Evolutionary conservation across 2,888 invertebrate species (phyloP).

Genomic region (Himalopsyche anomala): DNA sequence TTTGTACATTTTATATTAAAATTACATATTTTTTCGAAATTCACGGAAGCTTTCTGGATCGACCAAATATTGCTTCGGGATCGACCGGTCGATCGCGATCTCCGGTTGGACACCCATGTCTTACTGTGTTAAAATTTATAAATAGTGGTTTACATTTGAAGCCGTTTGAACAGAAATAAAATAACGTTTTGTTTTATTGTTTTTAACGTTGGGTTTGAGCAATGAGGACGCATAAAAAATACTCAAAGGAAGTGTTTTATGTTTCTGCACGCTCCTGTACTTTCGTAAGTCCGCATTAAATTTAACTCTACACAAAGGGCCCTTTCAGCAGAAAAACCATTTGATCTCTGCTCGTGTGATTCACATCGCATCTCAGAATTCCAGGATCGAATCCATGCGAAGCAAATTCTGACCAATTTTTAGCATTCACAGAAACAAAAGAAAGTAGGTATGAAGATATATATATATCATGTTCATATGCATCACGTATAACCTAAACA

Average conservation of each 20-base stretch:
- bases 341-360: constrained; percentile 7
- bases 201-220: not conserved
- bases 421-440: not conserved
- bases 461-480: no score
- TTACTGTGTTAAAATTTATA: no score
- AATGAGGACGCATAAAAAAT: constrained; percentile 24
- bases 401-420: not conserved
- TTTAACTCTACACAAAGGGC: not conserved
- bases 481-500: no score
- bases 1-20: no score
- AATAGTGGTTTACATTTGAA: no score
- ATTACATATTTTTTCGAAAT: no score
- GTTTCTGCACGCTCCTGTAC: constrained; percentile 8
- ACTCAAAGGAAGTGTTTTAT: constrained; percentile 26
- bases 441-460: no score
- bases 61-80: no score
- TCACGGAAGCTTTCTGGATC: no score
- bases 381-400: not conserved
- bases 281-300: constrained; percentile 10
- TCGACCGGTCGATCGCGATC: no score
- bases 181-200: constrained; percentile 7
- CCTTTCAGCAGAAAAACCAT: constrained; percentile 4
- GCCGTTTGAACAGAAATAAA: no score
- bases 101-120: no score
- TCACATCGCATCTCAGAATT: constrained; percentile 8